Conservation (phyloP, 2,797 vertebrate genomes). For the Pseudochaenichthys georgianus region DNA sequence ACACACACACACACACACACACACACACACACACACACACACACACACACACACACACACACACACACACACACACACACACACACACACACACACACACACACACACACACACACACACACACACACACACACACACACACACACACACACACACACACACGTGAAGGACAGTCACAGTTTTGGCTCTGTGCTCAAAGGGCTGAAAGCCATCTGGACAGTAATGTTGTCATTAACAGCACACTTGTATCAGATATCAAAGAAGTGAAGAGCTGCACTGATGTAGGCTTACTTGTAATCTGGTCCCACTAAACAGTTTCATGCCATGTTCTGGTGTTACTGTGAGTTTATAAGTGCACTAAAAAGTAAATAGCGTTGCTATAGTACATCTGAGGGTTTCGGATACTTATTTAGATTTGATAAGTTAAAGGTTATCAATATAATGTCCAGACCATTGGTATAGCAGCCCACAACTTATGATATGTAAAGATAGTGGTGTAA, state of each 20-base stretch:
- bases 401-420: not conserved
- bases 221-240: constrained; percentile 35
- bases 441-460: too few relatives aligned
- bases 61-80: constrained; percentile 3
- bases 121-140: constrained; percentile 13
- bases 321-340: not conserved
- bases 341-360: not conserved
- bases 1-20: constrained; percentile 8
- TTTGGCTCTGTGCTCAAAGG: constrained; percentile 31
- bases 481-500: too few relatives aligned
- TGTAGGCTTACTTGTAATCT: constrained; percentile 26
- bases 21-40: not conserved
- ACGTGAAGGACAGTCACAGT: constrained; percentile 44
- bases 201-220: constrained; percentile 50
- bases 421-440: not conserved
- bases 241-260: constrained; percentile 50
- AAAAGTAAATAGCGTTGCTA: not conserved
- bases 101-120: not conserved
- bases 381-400: not conserved
- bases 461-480: too few relatives aligned
- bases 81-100: not conserved
- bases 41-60: not conserved
- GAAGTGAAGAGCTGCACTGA: constrained; percentile 1
- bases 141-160: constrained; percentile 8
- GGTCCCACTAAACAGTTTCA: not conserved